These are phyloP conservation scores for Clarias pachynema DNA, from an alignment of 2,797 vertebrate species.

Conservation along the genomic window DNA sequence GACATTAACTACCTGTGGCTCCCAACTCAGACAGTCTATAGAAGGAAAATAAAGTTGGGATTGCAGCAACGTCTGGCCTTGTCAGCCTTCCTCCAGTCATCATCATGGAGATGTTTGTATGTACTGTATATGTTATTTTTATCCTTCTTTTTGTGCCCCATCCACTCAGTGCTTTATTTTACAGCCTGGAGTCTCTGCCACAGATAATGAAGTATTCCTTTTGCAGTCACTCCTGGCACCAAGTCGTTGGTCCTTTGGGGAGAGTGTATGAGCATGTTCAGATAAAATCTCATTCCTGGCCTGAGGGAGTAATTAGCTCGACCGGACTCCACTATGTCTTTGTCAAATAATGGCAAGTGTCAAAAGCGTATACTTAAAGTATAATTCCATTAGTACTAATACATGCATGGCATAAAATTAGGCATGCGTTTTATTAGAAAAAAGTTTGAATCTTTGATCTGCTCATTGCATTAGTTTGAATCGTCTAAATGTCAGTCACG, in stretches of 20 bases:
- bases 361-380: slow-evolving; percentile 54
- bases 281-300: slow-evolving; percentile 45
- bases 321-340: slow-evolving; percentile 53
- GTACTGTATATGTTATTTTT: not conserved
- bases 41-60: slow-evolving; percentile 17
- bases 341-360: slow-evolving; percentile 51
- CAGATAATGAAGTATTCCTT: slow-evolving; percentile 3
- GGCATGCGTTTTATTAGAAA: not conserved
- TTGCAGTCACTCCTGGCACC: not conserved
- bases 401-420: not conserved
- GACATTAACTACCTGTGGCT: slow-evolving; percentile 56
- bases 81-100: not conserved
- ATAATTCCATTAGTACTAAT: slow-evolving; percentile 52
- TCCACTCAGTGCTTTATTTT: not conserved
- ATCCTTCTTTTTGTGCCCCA: not conserved
- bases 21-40: slow-evolving; percentile 33
- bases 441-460: not conserved
- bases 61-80: not conserved
- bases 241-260: not conserved
- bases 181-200: not conserved
- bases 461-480: not conserved
- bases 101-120: not conserved
- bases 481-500: not conserved
- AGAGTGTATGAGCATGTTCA: slow-evolving; percentile 28
- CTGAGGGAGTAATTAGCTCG: slow-evolving; percentile 57